A percentile compares a stretch with the other conserved stretches of the same genome.
Conservation (phyloP, 2,113 vertebrate genomes). For the Ariopsis seemanni region DNA sequence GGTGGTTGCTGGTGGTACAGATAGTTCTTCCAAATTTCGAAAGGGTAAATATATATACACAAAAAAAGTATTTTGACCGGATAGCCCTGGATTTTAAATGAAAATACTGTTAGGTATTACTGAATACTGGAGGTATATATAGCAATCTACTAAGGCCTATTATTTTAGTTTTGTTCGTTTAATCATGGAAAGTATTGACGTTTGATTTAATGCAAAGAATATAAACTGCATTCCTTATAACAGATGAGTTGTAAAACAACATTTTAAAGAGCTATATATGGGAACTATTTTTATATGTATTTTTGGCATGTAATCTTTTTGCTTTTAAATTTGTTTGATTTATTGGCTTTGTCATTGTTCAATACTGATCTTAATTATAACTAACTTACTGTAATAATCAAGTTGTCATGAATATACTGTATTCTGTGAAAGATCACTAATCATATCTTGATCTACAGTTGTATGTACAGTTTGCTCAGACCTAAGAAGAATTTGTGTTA, state of each 20-base stretch:
- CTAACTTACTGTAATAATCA: constrained; percentile 58
- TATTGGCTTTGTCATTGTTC: constrained; percentile 77
- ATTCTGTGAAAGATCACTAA: constrained; percentile 48
- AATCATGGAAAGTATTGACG: constrained; percentile 52
- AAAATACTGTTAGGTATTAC: constrained; percentile 31
- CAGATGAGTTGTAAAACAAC: constrained; percentile 77
- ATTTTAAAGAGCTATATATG: constrained; percentile 79
- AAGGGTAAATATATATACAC: constrained; percentile 13
- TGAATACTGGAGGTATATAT: constrained; percentile 4
- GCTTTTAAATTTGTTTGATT: constrained; percentile 69
- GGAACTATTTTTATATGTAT: constrained; percentile 82
- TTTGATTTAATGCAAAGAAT: constrained; percentile 63
- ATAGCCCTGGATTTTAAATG: constrained; percentile 39
- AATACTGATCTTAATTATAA: constrained; percentile 73
- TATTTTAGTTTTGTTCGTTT: constrained; percentile 32
- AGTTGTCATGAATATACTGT: constrained; percentile 55
- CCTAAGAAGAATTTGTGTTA: constrained; percentile 56
- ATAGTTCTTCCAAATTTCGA: constrained; percentile 43
- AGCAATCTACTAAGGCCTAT: constrained; percentile 50
- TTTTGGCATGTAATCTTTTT: constrained; percentile 81
- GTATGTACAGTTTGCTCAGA: constrained; percentile 83
- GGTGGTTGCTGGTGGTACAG: constrained; percentile 24
- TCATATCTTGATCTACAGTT: constrained; percentile 71
- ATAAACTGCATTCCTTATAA: constrained; percentile 68
- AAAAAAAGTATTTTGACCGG: constrained; percentile 22